Conservation (phyloP, 1,140 invertebrate species). For the Riptortus pedestris region DNA sequence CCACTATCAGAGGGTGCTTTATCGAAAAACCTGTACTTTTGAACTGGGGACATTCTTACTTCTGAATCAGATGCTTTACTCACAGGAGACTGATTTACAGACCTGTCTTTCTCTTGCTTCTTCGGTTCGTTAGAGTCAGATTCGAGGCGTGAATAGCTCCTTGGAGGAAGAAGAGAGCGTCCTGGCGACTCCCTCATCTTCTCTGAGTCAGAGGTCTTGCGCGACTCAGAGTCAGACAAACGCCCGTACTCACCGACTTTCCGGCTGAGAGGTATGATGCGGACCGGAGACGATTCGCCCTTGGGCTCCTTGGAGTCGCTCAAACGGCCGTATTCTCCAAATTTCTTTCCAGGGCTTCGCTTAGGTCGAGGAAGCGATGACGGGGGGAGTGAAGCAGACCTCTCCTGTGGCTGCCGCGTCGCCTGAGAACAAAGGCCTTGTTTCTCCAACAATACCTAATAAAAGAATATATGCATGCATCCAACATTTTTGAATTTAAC, state of each 20-base stretch:
- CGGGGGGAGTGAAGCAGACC: slow-evolving; percentile 48
- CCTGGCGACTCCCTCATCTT: slow-evolving; percentile 14
- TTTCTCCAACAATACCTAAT: slow-evolving; percentile 53
- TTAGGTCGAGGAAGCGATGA: slow-evolving; percentile 56
- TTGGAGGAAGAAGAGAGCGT: slow-evolving; percentile 17
- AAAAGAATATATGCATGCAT: background rate
- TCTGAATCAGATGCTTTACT: background rate
- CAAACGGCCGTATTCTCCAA: slow-evolving; percentile 33
- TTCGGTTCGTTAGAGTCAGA: background rate
- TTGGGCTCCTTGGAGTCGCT: slow-evolving; percentile 36
- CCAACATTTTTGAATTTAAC: no score
- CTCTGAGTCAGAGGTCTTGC: slow-evolving; percentile 12
- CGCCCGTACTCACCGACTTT: slow-evolving; percentile 34
- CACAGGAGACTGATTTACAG: background rate
- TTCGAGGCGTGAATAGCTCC: slow-evolving; percentile 24
- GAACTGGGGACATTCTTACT: background rate
- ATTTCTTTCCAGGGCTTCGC: slow-evolving; percentile 38
- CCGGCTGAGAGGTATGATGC: slow-evolving; percentile 24
- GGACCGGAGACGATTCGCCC: slow-evolving; percentile 23
- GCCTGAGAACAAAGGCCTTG: slow-evolving; percentile 59
- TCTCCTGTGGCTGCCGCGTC: slow-evolving; percentile 39
- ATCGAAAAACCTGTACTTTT: slow-evolving; percentile 17
- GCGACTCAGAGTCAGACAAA: slow-evolving; percentile 29
- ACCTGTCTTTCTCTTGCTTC: slow-evolving; percentile 2
- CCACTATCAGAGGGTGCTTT: slow-evolving; percentile 17